Evolutionary conservation across 1,140 invertebrate genomes (phyloP), one percentile per base, ranked within the genome.

Genomic region (Bicyclus anynana): DNA sequence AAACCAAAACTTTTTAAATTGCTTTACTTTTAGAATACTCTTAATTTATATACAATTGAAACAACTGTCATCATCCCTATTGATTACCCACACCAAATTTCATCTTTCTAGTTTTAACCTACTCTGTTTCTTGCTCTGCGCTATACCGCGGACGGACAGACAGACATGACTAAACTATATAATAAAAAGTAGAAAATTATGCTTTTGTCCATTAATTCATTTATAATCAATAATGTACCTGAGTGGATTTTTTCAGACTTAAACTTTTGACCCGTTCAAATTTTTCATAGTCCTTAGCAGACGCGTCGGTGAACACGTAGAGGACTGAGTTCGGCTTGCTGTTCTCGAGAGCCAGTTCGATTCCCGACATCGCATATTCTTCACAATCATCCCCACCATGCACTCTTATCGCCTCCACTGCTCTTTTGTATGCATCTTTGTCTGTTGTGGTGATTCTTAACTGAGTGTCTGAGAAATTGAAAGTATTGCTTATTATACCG

Each of bases 301-400:
- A 67, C 10, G 93, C 92, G 68, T 94, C 93, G 4, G 92, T 93
- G 63, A 93, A 93, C 0, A 93, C 92, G 65, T 93, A 94, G 27
- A 94, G 81, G 59, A 89, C 91, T 0, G 93, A 93, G 29, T 89
- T 87, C 0, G 91, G 91, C 12, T 90, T 66, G 35, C 91, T 90
- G 2, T 80, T 74, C 46, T 91, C 85, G 6, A 94, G 73, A 0
- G 91, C 93, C 52, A 82, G 72, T 65, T 90, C 87, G 21, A 94
- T 92, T 21, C 91, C 93, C 2, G 75, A 73, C 27, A 93, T 80
- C 27, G 90, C 84, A 86, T 90, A 89, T 77, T 93, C 93, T 0
- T 92, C 92, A 75, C 93, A 94, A 58, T 93, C 91, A 0, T 89
- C 91, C 13, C 92, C 92, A 0, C 91, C 91, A 17, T 89, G 65